Conservation (phyloP, 1,140 invertebrate species). For the Brachionus plicatilis region DNA sequence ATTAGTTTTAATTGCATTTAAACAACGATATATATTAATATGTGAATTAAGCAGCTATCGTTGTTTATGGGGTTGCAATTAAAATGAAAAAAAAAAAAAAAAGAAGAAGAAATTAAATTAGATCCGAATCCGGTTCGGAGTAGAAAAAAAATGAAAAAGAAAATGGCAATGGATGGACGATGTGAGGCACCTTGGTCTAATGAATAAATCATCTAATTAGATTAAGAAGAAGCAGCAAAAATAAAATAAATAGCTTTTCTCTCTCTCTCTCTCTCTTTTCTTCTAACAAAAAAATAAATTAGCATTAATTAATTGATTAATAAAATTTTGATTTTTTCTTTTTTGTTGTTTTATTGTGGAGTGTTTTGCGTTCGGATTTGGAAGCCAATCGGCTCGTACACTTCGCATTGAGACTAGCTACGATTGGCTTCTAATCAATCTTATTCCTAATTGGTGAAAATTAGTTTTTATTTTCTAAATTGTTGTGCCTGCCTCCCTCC, state of each 20-base stretch:
- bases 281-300: background rate
- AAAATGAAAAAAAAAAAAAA: background rate
- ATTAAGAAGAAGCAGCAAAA: background rate
- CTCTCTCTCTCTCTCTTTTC: background rate
- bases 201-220: constrained; percentile 30
- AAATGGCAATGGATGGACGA: background rate
- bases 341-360: background rate
- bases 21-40: background rate
- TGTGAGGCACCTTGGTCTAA: background rate
- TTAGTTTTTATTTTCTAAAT: constrained; percentile 5
- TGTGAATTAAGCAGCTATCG: background rate
- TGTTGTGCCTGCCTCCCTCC: background rate
- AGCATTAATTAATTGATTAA: constrained; percentile 31
- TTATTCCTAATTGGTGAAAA: constrained; percentile 10
- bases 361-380: background rate
- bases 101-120: background rate
- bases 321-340: background rate
- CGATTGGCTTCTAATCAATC: background rate
- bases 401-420: background rate
- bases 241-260: background rate
- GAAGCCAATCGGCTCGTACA: background rate
- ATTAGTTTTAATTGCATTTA: constrained; percentile 7
- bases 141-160: background rate
- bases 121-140: background rate
- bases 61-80: background rate